Evolutionary conservation across 2,113 vertebrate genomes (phyloP).

Genomic region (Chloroceryle aenea): DNA sequence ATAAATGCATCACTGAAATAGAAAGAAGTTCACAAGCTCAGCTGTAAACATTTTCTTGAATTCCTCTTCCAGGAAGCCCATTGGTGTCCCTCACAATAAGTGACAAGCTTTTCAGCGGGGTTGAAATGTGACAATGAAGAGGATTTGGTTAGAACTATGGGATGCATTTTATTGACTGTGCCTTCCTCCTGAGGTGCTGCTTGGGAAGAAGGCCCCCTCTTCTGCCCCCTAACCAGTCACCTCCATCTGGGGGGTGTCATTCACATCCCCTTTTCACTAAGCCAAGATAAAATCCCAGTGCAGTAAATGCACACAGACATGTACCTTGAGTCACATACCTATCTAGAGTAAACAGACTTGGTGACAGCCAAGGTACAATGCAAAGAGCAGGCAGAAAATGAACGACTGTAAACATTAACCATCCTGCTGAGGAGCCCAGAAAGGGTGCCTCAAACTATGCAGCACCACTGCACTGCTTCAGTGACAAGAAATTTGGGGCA

Average conservation of each 20-base stretch:
- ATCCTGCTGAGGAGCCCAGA: not conserved
- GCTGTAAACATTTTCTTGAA: not conserved
- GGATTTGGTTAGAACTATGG: not conserved
- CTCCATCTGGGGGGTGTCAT: not conserved
- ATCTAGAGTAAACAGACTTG: constrained; percentile 2
- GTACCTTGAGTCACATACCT: not conserved
- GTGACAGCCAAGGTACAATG: not conserved
- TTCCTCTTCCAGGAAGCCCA: not conserved
- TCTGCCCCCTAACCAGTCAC: not conserved
- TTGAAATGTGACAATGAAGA: fast-evolving
- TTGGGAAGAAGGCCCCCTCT: not conserved
- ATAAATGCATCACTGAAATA: not conserved
- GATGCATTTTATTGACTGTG: not conserved
- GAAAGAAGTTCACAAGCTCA: not conserved
- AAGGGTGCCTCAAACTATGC: not conserved
- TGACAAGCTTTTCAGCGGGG: not conserved
- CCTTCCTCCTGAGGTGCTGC: not conserved
- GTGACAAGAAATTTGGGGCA: not conserved
- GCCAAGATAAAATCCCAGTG: not conserved
- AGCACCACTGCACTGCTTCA: not conserved
- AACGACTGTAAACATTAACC: not conserved
- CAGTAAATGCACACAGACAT: not conserved
- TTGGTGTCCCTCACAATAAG: not conserved
- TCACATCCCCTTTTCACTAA: not conserved
- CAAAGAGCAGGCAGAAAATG: not conserved